A percentile compares a stretch with the other conserved stretches of the same genome.
Evolutionary conservation across 2,797 vertebrate genomes (phyloP).

Genomic region (Glyptemys insculpta): DNA sequence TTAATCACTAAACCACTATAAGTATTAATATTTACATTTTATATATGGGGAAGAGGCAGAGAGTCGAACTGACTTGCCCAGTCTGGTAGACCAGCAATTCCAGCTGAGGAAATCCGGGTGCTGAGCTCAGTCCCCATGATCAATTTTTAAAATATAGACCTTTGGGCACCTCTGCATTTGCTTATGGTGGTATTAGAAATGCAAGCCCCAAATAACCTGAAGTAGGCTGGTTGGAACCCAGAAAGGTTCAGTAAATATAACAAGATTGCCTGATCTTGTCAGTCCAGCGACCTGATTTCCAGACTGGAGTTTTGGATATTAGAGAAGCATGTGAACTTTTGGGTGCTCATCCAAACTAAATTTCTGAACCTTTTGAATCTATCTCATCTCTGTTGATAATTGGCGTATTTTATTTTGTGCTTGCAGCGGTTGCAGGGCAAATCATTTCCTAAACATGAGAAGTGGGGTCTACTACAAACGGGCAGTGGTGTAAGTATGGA

Average conservation of each 20-base stretch:
- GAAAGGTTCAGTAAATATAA: background rate
- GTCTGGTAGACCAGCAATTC: background rate
- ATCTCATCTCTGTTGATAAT: background rate
- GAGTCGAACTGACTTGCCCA: background rate
- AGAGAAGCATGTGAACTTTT: background rate
- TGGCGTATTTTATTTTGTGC: background rate
- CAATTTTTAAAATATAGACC: background rate
- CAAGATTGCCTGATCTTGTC: background rate
- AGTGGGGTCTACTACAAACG: constrained; percentile 74
- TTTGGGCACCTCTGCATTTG: background rate
- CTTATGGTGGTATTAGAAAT: background rate
- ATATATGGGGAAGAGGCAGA: background rate
- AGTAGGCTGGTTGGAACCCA: background rate
- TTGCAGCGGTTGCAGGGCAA: constrained; percentile 88
- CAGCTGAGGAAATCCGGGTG: background rate
- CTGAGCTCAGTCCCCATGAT: background rate
- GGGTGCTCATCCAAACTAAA: background rate
- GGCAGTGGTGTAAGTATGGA: constrained; percentile 67
- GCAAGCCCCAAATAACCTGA: background rate
- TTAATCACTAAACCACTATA: background rate
- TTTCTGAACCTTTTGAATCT: background rate
- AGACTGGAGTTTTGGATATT: background rate
- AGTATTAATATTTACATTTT: background rate
- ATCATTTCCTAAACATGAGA: constrained; percentile 85
- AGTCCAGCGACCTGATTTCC: background rate